Percentiles rank a stretch among this genome's conserved stretches.
These are phyloP conservation scores for Panorpa germanica DNA, from an alignment of 2,888 invertebrate species.

Conservation along the genomic window DNA sequence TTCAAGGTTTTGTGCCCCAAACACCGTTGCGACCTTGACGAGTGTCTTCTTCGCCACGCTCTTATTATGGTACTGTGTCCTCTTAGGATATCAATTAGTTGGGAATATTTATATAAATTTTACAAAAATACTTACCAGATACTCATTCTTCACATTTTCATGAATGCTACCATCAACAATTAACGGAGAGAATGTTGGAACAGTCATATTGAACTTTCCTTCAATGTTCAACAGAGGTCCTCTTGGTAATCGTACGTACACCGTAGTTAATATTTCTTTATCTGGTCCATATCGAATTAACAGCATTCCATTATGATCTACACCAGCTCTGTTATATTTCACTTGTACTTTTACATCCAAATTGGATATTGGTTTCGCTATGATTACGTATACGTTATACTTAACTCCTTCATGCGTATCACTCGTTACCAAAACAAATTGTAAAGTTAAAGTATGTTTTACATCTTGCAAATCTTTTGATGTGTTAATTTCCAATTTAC, in stretches of 20 bases:
- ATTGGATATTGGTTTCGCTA: conserved; percentile 44
- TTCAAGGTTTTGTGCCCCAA: too few relatives aligned
- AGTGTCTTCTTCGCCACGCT: too few relatives aligned
- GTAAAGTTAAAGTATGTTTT: conserved; percentile 37
- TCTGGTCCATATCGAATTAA: conserved; percentile 35
- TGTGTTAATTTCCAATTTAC: conserved; percentile 48
- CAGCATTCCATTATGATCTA: conserved; percentile 30
- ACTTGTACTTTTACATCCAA: conserved; percentile 41
- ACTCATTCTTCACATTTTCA: conserved; percentile 47
- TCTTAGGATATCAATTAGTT: too few relatives aligned
- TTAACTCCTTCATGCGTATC: conserved; percentile 37
- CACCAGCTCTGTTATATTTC: conserved; percentile 28
- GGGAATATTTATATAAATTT: conserved; percentile 4
- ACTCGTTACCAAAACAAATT: conserved; percentile 37
- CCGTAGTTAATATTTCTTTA: conserved; percentile 34
- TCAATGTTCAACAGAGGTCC: conserved; percentile 46
- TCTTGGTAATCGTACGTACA: conserved; percentile 42
- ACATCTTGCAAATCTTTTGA: conserved; percentile 36
- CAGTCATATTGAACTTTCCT: conserved; percentile 48
- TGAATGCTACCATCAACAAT: conserved; percentile 39
- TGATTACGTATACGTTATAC: conserved; percentile 37
- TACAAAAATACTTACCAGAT: conserved; percentile 32
- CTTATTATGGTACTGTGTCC: too few relatives aligned
- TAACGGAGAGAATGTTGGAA: conserved; percentile 56
- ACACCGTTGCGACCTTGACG: too few relatives aligned